phyloP scores from a whole-genome alignment of 1,140 invertebrate species.

The Cotesia typhae region DNA sequence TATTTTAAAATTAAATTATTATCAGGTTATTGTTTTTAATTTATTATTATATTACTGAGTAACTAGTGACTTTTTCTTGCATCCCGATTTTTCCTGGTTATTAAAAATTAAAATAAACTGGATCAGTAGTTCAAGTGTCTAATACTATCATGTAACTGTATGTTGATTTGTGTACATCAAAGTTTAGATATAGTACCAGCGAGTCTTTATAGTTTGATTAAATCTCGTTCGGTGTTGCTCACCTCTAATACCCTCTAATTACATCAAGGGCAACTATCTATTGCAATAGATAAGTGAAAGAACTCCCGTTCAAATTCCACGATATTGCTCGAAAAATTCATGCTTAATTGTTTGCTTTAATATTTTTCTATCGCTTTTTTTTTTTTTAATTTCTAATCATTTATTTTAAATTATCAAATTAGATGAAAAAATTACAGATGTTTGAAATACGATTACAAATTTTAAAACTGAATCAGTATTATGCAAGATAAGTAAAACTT shows the following conservation, averaged over 20 bases:
- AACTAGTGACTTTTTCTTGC: no score
- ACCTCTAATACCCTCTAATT: constrained; percentile 4
- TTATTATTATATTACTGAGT: no score
- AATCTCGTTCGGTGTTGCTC: background rate
- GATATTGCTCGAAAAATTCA: background rate
- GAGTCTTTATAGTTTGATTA: constrained; percentile 12
- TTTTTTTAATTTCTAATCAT: no score
- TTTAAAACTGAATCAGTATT: background rate
- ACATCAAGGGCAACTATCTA: background rate
- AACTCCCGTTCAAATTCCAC: background rate
- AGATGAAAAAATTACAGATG: no score
- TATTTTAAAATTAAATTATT: no score
- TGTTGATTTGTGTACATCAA: background rate
- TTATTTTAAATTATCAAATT: no score
- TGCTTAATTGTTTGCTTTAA: background rate
- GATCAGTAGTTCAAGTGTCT: constrained; percentile 6
- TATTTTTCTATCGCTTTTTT: no score
- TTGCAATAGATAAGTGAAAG: background rate
- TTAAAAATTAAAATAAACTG: no score
- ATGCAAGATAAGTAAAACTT: background rate
- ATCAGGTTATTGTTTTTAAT: no score
- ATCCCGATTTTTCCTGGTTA: no score
- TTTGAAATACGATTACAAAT: no score
- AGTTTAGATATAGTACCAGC: background rate
- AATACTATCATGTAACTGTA: background rate